Evolutionary conservation across 2,888 invertebrate genomes (phyloP), one percentile per base, ranked within the genome.

Genomic region (Platycnemis pennipes): DNA sequence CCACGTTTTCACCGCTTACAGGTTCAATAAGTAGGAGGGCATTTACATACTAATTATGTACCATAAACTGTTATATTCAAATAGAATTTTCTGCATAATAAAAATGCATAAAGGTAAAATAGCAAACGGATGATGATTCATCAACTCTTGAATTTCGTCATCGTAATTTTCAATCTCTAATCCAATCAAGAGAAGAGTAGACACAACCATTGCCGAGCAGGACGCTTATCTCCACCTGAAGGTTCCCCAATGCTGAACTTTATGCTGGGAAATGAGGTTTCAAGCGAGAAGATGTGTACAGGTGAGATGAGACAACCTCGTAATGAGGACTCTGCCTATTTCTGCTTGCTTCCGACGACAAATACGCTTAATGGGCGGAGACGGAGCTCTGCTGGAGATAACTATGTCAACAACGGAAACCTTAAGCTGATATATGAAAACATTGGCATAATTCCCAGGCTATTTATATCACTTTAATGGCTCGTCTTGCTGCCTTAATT

Each of bases 381-480:
- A 69, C 2, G 56, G 13, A 56, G n/a, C 31, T 44, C 44, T 63
- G 56, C 42, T 56, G 13, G 26, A 63, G 44, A 46, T 19, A 19
- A 63, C 91, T 91, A 91, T 26, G 91, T 44, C 63, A 63, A 56
- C 63, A 44, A 5, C 42, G 56, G 63, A 89, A 91, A 63, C 53
- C 42, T 42, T 91, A 56, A 91, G 56, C 31, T 7, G 56, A 37
- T 37, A 0, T 22, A 63, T 91, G 89, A 63, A 91, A 91, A 91
- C 91, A 91, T 37, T 44, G 56, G 63, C 91, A 56, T 91, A 19
- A 91, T 91, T 63, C 37, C 49, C 91, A 56, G 26, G 42, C 91
- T 91, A 91, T 56, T 56, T 56, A n/a, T 56, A 53, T 13, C 56
- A 37, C 69, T 63, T 63, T 63, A 63, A 56, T 63, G 56, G 11